Base-by-base conservation (phyloP, 2,113 vertebrate genomes). In the Phoenicopterus ruber region DNA sequence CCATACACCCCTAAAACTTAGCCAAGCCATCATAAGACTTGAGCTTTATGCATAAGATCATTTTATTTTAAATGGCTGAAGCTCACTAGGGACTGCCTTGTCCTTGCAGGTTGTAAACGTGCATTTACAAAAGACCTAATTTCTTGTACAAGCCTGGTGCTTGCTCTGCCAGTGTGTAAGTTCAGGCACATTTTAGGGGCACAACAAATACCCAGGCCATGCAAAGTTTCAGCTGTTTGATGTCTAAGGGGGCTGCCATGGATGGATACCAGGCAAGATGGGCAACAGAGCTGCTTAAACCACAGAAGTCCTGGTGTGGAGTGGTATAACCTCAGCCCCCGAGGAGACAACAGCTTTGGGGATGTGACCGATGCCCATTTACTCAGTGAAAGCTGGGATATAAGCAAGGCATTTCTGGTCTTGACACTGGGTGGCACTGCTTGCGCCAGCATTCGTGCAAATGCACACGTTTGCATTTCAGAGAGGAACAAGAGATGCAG, bases 341-440 rank as follows among this genome's bases (percentile, higher is more conserved):
- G 4, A 69, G 47, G n/a, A 85, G 63, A 65, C 34, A 57, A 17
- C 44, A 36, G 55, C 34, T 49, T 34, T n/a, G 31, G 19, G 46
- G 26, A 54, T n/a, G 40, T 1, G 2, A 29, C 5, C 0, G 1
- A 29, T n/a, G 29, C 31, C 18, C 28, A 7, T 38, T 11, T 12
- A 55, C 28, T 40, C 15, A 3, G 17, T 7, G 2, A 63, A 55
- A 32, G 14, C 29, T 47, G 26, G 20, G 44, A 40, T 32, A 29
- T 34, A 40, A 61, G 32, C 29, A 47, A 87, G 52, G 21, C 11
- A 6, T 32, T 90, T 49, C 88, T 63, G 71, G 8, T 61, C 63
- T 50, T 55, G 81, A 70, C 87, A 11, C 67, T 52, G 90, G 85
- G 91, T 88, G 88, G 91, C 59, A 26, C 59, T 90, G 86, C 67